Evolutionary conservation across 2,113 vertebrate species (phyloP), one percentile per base, ranked within the genome.

Genomic region (Tichodroma muraria): DNA sequence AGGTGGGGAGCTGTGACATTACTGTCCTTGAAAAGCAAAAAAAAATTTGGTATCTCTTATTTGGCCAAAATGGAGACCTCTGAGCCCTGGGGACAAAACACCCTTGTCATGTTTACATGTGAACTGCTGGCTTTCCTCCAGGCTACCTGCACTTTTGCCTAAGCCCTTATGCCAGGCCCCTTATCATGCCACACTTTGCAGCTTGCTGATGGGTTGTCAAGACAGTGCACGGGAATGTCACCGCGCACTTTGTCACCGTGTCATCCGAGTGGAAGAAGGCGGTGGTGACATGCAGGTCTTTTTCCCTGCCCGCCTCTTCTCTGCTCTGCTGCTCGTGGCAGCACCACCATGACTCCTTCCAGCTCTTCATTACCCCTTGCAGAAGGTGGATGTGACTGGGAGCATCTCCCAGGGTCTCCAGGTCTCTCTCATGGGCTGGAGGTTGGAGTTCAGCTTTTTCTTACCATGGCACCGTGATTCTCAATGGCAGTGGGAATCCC

Each of bases 121-220:
- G 81, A 95, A 88, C 76, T 83, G 47, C 76, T 77, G 78, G 45
- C 79, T 95, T 59, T 90, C 56, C 85, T 89, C 21, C 76, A 91
- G 47, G 75, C 85, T 90, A 93, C 68, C 89, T 94, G 87, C 1
- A 24, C 63, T 69, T 89, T 59, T 6, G 1, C 42, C 37, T 37
- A 19, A 83, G 71, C 40, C 3, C 8, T 70, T 70, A 11, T 70
- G 52, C 85, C 89, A 94, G 69, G 83, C 38, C 69, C 57, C 61
- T 95, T n/a, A 59, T 53, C 71, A 40, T 56, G 79, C 49, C 66
- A 64, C 44, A 21, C 76, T 88, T 52, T 89, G 94, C 93, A 95
- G 89, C 76, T 88, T 85, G 59, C 64, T 93, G 93, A 93, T 77
- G 89, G 71, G 50, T 38, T 97, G 95, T 93, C 93, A 94, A 56